Evolutionary conservation across 1,140 invertebrate species (phyloP).

Genomic region (Augochlora pura): DNA sequence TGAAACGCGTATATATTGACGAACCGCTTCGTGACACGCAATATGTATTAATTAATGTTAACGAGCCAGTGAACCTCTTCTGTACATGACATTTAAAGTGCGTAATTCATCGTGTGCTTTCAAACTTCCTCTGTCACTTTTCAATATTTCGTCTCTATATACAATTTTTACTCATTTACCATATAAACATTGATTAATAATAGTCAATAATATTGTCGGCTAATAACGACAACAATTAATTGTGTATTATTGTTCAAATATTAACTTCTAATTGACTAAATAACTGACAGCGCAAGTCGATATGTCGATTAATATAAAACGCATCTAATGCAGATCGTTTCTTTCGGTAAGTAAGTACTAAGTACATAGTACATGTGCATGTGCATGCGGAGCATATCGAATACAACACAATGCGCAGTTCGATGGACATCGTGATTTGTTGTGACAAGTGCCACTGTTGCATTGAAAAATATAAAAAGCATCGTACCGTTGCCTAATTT

Average conservation of each 20-base stretch:
- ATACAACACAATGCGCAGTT: slow-evolving; percentile 46
- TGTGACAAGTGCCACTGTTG: neutral
- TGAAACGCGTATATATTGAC: neutral
- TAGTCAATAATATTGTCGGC: neutral
- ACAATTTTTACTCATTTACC: neutral
- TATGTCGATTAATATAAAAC: slow-evolving; percentile 40
- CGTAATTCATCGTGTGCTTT: slow-evolving; percentile 24
- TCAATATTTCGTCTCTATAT: neutral
- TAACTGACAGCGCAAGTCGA: slow-evolving; percentile 7
- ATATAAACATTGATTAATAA: neutral
- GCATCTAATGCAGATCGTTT: slow-evolving; percentile 12
- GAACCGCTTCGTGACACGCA: neutral
- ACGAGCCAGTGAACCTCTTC: neutral
- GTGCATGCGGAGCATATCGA: slow-evolving; percentile 21
- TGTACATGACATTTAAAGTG: slow-evolving; percentile 17
- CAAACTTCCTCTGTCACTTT: slow-evolving; percentile 9
- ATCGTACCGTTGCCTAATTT: neutral
- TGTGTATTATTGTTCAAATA: neutral
- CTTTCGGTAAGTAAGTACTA: slow-evolving; percentile 13
- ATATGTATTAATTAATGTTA: slow-evolving; percentile 3
- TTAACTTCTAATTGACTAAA: slow-evolving; percentile 1
- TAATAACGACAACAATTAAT: neutral
- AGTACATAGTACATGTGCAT: too few relatives aligned
- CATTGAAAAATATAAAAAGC: neutral
- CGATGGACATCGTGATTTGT: slow-evolving; percentile 8